phyloP scores from a whole-genome alignment of 2,888 invertebrate genomes.

The Quadriops clusia region DNA sequence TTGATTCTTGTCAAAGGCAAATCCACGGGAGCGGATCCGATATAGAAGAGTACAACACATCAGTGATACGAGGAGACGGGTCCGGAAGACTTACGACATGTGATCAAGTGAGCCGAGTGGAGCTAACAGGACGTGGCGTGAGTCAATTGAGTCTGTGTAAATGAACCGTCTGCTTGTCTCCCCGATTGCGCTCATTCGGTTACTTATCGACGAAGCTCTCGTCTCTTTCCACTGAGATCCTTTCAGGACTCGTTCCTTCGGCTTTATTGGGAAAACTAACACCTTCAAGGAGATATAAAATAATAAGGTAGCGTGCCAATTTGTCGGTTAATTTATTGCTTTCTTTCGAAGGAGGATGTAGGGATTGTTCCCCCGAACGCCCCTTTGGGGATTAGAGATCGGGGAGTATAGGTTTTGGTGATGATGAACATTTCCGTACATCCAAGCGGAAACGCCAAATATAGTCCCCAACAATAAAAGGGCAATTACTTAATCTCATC shows the following conservation, averaged over 20 bases:
- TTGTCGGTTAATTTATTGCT: too few species aligned
- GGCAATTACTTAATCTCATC: too few species aligned
- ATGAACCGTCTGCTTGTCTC: conserved; percentile 31
- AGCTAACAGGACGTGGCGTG: conserved; percentile 33
- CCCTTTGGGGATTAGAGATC: too few species aligned
- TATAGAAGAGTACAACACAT: conserved; percentile 19
- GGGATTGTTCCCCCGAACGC: too few species aligned
- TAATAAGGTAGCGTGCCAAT: conserved; percentile 17
- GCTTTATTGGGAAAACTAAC: conserved; percentile 16
- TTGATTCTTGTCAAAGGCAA: conserved; percentile 23
- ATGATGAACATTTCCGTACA: too few species aligned
- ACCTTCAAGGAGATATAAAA: conserved; percentile 17
- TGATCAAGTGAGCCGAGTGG: conserved; percentile 29
- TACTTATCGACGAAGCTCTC: conserved; percentile 19
- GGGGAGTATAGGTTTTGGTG: too few species aligned
- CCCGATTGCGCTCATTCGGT: conserved; percentile 27
- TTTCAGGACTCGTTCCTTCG: too few species aligned
- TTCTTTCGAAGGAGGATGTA: too few species aligned
- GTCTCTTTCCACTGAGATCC: too few species aligned
- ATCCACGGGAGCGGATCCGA: conserved; percentile 11
- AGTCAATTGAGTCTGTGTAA: conserved; percentile 33
- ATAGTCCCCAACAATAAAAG: too few species aligned
- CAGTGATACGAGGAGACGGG: conserved; percentile 20
- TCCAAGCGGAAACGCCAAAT: too few species aligned
- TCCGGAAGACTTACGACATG: conserved; percentile 30